These are phyloP conservation scores for Callaeas wilsoni DNA, from an alignment of 2,113 vertebrate genomes.

Conservation along the genomic window DNA sequence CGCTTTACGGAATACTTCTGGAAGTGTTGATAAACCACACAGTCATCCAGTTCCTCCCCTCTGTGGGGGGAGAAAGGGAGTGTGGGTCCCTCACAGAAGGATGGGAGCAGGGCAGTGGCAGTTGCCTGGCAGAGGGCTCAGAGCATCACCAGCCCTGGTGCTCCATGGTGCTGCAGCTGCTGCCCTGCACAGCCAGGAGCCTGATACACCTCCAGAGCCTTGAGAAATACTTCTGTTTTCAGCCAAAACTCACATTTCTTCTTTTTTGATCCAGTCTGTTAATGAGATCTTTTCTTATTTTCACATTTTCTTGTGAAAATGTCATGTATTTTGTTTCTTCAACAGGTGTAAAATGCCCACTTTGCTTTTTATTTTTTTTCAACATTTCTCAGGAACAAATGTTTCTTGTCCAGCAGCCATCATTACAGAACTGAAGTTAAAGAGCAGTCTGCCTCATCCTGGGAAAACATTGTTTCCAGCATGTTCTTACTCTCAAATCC, in stretches of 20 bases:
- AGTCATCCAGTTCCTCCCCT: background rate
- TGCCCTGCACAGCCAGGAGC: background rate
- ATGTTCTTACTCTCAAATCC: background rate
- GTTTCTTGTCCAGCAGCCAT: background rate
- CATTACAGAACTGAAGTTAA: background rate
- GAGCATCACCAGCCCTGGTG: background rate
- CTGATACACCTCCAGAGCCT: background rate
- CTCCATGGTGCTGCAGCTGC: accelerated
- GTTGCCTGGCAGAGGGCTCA: background rate
- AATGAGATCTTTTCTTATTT: background rate
- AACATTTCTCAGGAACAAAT: background rate
- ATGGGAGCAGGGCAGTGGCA: accelerated
- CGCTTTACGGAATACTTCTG: background rate
- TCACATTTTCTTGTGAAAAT: background rate
- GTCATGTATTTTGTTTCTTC: background rate
- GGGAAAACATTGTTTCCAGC: background rate
- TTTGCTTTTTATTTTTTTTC: background rate
- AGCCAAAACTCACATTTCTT: background rate
- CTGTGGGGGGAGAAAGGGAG: background rate
- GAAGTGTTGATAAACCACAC: background rate
- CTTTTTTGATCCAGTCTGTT: background rate
- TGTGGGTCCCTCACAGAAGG: background rate
- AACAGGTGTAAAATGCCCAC: background rate
- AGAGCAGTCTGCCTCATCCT: background rate
- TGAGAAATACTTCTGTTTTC: background rate